Evolutionary conservation across 30 jellyfish, hydroid and myxozoan species (phyloP), one percentile per base, ranked within the genome.

Genomic region (Rhopilema esculentum): DNA sequence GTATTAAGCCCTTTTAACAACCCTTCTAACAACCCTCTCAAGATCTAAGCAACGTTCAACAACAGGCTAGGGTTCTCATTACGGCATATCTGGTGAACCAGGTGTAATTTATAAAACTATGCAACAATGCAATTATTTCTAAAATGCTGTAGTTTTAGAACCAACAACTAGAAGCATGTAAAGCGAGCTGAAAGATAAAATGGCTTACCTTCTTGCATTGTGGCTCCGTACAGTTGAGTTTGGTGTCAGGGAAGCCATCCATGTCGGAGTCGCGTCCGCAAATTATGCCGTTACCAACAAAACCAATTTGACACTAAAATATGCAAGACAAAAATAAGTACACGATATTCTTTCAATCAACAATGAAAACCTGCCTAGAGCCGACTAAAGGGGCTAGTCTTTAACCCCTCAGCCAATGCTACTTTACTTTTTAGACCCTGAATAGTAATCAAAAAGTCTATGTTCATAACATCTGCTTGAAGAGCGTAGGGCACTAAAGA

Each of bases 181-280:
- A 8, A 8, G 19, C 67, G 25, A 21, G 22, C 0, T 21, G 61
- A 22, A 49, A 31, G 27, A 15, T 12, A 15, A 76, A 4, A 1
- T 0, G 17, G 20, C 48, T 6, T 79, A 89, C 97, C 89, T 80
- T 81, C 65, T 72, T 71, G 51, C 97, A 89, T 25, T 23, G 16
- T 26, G 71, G 28, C 20, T 64, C 89, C 4, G 75, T 66, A 76
- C 97, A 89, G 62, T 73, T 72, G 16, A 89, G 86, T 16, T 64
- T 89, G 28, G 16, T n/a, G 28, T 89, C 97, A 21, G 97, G 97
- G 64, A 18, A 81, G 28, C 97, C 97, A 80, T 89, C 97, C 89
- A 89, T 79, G 33, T 89, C 97, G 6, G 92, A 31, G 31, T 89
- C 97, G 57, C 49, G 63, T 63, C 30, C 68, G 31, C 97, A 89